phyloP scores from a whole-genome alignment of 1,140 invertebrate genomes.

The Cotesia glomerata region DNA sequence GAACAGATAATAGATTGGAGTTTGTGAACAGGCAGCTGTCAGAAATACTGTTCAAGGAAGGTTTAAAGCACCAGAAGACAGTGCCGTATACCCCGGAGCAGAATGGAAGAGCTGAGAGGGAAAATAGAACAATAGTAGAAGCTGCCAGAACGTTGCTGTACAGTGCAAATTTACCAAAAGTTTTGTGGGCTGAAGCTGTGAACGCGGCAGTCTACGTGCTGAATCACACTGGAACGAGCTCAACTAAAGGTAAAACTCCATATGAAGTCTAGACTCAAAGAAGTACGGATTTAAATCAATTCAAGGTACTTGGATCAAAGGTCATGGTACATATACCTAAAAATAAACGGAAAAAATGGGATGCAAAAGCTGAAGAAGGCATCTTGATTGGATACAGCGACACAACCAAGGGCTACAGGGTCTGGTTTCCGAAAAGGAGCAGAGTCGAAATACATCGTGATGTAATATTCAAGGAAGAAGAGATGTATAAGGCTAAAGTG shows the following conservation, averaged over 20 bases:
- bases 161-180: slow-evolving; percentile 9
- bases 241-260: slow-evolving; percentile 8
- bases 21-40: slow-evolving; percentile 43
- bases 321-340: slow-evolving; percentile 38
- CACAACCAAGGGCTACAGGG: slow-evolving; percentile 41
- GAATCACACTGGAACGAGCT: not conserved
- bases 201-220: not conserved
- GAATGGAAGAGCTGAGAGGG: slow-evolving; percentile 54
- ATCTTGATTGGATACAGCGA: slow-evolving; percentile 47
- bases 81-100: slow-evolving; percentile 54
- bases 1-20: slow-evolving; percentile 56
- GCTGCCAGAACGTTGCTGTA: slow-evolving; percentile 15
- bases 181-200: slow-evolving; percentile 42
- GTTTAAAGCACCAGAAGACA: slow-evolving; percentile 51
- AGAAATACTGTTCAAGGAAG: slow-evolving; percentile 35
- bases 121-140: slow-evolving; percentile 29
- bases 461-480: not conserved
- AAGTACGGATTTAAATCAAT: slow-evolving; percentile 38
- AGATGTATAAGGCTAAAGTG: too few relatives aligned
- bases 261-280: slow-evolving; percentile 40
- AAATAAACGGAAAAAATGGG: slow-evolving; percentile 41
- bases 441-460: not conserved
- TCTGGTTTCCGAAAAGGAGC: slow-evolving; percentile 26
- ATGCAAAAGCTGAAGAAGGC: slow-evolving; percentile 40
- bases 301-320: slow-evolving; percentile 54